Conservation (phyloP, 2,888 invertebrate genomes). For the Pammene fasciana region DNA sequence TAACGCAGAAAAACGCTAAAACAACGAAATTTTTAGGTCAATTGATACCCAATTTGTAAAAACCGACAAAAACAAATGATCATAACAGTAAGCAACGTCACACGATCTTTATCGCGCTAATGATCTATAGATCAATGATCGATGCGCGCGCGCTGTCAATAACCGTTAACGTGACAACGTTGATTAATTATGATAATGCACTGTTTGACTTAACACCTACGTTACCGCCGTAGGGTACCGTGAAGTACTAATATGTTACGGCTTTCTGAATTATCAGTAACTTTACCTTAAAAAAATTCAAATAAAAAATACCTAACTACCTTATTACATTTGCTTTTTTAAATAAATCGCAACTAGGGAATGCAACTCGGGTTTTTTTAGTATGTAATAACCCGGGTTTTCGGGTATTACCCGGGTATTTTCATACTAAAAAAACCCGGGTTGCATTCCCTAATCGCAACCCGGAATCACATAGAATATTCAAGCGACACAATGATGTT, state of each 20-base stretch:
- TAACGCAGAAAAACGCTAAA: background rate
- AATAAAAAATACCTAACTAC: no score
- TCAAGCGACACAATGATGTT: no score
- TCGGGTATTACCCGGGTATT: no score
- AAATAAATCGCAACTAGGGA: no score
- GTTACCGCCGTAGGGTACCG: slow-evolving; percentile 15
- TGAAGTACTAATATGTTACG: background rate
- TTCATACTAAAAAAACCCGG: no score
- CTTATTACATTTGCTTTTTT: no score
- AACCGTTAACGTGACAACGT: slow-evolving; percentile 43
- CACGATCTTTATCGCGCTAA: slow-evolving; percentile 41
- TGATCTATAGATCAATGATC: slow-evolving; percentile 43
- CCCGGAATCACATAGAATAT: no score
- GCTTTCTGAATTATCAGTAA: no score
- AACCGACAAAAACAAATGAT: slow-evolving; percentile 22
- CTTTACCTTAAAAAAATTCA: no score
- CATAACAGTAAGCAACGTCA: slow-evolving; percentile 26
- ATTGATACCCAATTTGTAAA: slow-evolving; percentile 1
- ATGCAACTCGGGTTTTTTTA: no score
- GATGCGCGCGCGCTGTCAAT: slow-evolving; percentile 40
- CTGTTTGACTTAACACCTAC: slow-evolving; percentile 35
- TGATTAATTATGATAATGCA: slow-evolving; percentile 42
- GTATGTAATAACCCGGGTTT: no score
- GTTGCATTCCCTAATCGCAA: no score
- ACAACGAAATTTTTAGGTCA: background rate